Conservation (phyloP, 2,113 vertebrate genomes). For the Xenopus laevis region DNA sequence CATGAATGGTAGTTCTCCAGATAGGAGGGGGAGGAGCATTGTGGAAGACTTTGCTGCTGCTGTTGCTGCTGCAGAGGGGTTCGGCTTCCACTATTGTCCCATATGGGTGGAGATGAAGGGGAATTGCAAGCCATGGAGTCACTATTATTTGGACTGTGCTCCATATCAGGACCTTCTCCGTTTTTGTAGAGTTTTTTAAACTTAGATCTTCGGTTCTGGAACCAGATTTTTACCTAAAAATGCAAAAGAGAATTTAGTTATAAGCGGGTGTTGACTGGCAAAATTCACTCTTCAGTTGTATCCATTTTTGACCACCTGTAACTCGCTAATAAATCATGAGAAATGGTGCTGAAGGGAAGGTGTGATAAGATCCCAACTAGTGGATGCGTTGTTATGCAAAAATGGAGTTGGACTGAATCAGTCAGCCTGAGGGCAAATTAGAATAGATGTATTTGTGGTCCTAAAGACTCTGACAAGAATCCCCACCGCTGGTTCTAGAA, state of each 20-base stretch:
- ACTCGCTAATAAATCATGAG: no score
- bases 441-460: no score
- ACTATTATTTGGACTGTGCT: slow-evolving; percentile 95
- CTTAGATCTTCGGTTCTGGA: slow-evolving; percentile 96
- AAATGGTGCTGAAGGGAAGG: no score
- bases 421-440: no score
- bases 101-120: slow-evolving; percentile 83
- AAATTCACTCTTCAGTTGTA: no score
- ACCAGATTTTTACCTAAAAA: slow-evolving; percentile 94
- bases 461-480: no score
- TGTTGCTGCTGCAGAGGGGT: slow-evolving; percentile 76
- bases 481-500: no score
- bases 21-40: slow-evolving; percentile 86
- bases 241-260: neutral
- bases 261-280: no score
- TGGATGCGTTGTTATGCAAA: no score
- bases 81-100: slow-evolving; percentile 82
- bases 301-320: no score
- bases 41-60: slow-evolving; percentile 77
- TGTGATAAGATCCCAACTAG: no score
- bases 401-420: no score
- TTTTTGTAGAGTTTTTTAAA: slow-evolving; percentile 99
- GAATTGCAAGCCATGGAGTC: slow-evolving; percentile 98
- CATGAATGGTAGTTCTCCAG: slow-evolving; percentile 93
- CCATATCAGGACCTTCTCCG: slow-evolving; percentile 83